Conservation (phyloP, 1,140 invertebrate genomes). For the Telenomus remus region DNA sequence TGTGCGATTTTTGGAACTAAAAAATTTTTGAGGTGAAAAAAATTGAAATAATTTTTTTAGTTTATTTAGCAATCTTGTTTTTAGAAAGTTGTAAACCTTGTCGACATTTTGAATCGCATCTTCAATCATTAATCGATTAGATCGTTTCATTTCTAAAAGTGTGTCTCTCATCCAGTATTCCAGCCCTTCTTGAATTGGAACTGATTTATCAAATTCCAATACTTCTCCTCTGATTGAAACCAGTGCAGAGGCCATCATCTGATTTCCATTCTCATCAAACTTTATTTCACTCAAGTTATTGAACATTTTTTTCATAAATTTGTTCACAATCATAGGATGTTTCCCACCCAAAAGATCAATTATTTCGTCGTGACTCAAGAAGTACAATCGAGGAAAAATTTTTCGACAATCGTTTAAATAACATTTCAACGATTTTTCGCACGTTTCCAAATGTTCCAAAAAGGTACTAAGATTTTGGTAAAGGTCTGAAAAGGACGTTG, state of each 20-base stretch:
- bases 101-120: conserved; percentile 90
- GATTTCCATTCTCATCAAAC: conserved; percentile 79
- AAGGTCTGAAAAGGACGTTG: conserved; percentile 75
- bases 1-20: conserved; percentile 74
- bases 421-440: conserved; percentile 92
- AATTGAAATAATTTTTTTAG: conserved; percentile 15
- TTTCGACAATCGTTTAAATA: conserved; percentile 91
- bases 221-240: conserved; percentile 89
- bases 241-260: conserved; percentile 83
- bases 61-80: no score
- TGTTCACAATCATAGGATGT: conserved; percentile 85
- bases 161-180: conserved; percentile 93
- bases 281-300: conserved; percentile 88
- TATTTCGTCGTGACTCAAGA: conserved; percentile 94
- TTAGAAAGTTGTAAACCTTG: no score
- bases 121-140: conserved; percentile 89
- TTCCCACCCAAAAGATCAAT: conserved; percentile 89
- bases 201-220: conserved; percentile 85
- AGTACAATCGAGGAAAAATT: conserved; percentile 92
- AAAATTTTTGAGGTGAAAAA: not conserved
- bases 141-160: conserved; percentile 86
- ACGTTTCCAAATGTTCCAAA: conserved; percentile 85
- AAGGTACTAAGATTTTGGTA: conserved; percentile 84
- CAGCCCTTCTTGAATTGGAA: conserved; percentile 80
- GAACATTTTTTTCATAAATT: conserved; percentile 96